phyloP scores from a whole-genome alignment of 2,797 vertebrate species.

The Ctenopoma kingsleyae region DNA sequence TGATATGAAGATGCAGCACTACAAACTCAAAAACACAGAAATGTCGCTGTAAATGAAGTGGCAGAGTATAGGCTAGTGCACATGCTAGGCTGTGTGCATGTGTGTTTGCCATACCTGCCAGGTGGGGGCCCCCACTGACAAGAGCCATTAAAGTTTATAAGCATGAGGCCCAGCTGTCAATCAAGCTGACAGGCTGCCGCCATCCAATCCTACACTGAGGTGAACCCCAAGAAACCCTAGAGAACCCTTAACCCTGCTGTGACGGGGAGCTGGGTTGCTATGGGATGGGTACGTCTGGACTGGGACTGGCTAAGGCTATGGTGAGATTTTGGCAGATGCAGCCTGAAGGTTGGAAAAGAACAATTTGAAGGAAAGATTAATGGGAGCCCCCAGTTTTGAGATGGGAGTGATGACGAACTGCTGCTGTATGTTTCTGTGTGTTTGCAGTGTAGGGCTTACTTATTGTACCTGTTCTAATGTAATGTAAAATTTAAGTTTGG shows the following conservation, averaged over 20 bases:
- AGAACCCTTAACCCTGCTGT: conserved; percentile 74
- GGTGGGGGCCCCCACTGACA: conserved; percentile 79
- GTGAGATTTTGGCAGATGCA: conserved; percentile 23
- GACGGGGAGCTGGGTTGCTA: conserved; percentile 58
- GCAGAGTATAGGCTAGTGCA: conserved; percentile 33
- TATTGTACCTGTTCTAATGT: not conserved
- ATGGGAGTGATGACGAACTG: conserved; percentile 37
- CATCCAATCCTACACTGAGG: conserved; percentile 50
- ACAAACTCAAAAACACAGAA: conserved; percentile 65
- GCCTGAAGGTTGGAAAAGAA: conserved; percentile 42
- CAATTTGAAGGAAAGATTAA: conserved; percentile 46
- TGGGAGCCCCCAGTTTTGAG: conserved; percentile 25
- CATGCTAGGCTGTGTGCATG: conserved; percentile 10
- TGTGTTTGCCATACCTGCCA: conserved; percentile 76
- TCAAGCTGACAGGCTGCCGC: conserved; percentile 79
- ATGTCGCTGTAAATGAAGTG: conserved; percentile 50
- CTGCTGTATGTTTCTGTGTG: not conserved
- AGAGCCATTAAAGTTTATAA: conserved; percentile 87
- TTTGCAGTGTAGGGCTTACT: no score
- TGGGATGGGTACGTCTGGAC: conserved; percentile 12
- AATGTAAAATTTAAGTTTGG: not conserved
- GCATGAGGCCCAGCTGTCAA: conserved; percentile 77
- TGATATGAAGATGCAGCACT: conserved; percentile 17
- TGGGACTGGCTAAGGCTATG: conserved; percentile 22
- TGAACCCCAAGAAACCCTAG: conserved; percentile 67